These are phyloP conservation scores for Triplophysa bombifrons DNA, from an alignment of 2,797 vertebrate species.

Conservation along the genomic window DNA sequence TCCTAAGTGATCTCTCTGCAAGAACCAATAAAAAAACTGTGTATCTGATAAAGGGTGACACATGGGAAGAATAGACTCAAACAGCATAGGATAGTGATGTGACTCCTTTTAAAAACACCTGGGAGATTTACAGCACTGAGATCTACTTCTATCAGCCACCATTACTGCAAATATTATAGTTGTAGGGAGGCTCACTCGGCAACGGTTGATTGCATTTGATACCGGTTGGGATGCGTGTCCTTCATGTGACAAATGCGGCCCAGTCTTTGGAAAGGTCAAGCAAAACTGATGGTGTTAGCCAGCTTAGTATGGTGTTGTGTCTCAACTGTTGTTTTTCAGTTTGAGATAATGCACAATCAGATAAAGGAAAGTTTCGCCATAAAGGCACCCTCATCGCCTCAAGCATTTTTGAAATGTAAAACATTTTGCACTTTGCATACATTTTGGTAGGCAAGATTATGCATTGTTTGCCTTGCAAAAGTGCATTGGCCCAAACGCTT, in stretches of 20 bases:
- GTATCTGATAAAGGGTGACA: constrained; percentile 47
- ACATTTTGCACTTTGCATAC: constrained; percentile 67
- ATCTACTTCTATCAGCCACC: constrained; percentile 29
- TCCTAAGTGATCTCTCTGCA: constrained; percentile 38
- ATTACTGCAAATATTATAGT: constrained; percentile 17
- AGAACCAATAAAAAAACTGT: background rate
- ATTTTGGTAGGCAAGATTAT: constrained; percentile 33
- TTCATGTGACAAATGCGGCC: constrained; percentile 6
- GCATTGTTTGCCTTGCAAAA: constrained; percentile 48
- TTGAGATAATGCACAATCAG: constrained; percentile 24
- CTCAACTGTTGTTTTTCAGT: constrained; percentile 19
- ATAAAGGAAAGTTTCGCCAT: constrained; percentile 13
- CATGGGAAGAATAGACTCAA: constrained; percentile 22
- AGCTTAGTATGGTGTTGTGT: constrained; percentile 9
- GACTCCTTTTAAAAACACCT: constrained; percentile 41
- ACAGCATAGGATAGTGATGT: constrained; percentile 18
- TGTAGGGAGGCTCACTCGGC: constrained; percentile 1
- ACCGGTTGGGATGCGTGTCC: constrained; percentile 2
- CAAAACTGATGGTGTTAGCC: background rate
- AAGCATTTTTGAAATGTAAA: constrained; percentile 60
- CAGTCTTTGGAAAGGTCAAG: constrained; percentile 17
- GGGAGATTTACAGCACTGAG: constrained; percentile 23
- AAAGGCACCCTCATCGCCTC: constrained; percentile 6
- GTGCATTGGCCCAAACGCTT: background rate
- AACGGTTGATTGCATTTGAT: constrained; percentile 9